Conservation (phyloP, 2,888 invertebrate species). For the Hypena proboscidalis region DNA sequence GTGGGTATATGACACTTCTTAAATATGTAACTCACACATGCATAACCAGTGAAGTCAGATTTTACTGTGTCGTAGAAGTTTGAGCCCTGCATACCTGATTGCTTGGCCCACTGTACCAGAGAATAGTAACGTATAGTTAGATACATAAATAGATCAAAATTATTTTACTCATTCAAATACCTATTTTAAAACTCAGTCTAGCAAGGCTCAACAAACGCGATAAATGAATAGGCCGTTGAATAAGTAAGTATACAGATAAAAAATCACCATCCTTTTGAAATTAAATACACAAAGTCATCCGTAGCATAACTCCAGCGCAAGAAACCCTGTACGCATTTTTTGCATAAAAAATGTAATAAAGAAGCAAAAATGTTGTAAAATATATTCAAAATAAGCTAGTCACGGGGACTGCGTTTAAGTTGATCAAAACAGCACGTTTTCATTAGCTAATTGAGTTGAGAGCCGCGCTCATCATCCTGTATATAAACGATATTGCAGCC, state of each 20-base stretch:
- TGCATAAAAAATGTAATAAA: constrained; percentile 3
- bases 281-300: neutral
- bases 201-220: too few species aligned
- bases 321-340: neutral
- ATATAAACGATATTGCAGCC: constrained; percentile 60
- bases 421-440: constrained; percentile 71
- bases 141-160: too few species aligned
- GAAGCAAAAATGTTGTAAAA: constrained; percentile 20
- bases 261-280: neutral
- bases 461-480: constrained; percentile 55
- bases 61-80: too few species aligned
- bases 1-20: too few species aligned
- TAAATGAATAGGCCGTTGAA: too few species aligned
- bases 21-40: too few species aligned
- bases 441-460: constrained; percentile 81
- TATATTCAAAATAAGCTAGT: constrained; percentile 35
- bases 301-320: neutral
- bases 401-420: constrained; percentile 51
- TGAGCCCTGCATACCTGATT: too few species aligned
- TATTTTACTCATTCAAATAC: too few species aligned
- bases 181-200: too few species aligned
- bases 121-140: too few species aligned
- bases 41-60: too few species aligned
- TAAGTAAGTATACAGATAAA: constrained; percentile 28
- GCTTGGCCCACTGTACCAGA: too few species aligned